These are phyloP conservation scores for Ovibos moschatus DNA, from an alignment of 2,113 vertebrate species.

Conservation along the genomic window DNA sequence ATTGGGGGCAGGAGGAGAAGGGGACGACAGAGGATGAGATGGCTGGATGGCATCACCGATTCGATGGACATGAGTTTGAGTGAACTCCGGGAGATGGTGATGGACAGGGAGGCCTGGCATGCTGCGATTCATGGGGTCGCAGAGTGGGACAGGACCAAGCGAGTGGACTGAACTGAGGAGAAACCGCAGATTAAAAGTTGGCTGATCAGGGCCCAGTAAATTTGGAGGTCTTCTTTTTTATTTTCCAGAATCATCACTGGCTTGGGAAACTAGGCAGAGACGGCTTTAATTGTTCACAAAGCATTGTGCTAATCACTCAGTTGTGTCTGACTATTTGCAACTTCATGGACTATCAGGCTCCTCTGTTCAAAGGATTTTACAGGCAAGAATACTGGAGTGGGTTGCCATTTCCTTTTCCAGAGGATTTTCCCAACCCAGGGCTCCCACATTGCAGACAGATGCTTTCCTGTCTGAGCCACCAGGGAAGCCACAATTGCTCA, in stretches of 20 bases:
- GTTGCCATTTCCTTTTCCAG: neutral
- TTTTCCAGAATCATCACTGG: neutral
- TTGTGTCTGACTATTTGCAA: neutral
- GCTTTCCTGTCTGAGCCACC: neutral
- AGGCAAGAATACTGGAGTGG: neutral
- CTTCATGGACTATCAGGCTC: neutral
- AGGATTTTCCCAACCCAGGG: neutral
- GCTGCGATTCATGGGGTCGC: too few relatives aligned
- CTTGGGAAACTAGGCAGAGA: neutral
- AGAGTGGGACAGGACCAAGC: too few relatives aligned
- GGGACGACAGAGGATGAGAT: too few relatives aligned
- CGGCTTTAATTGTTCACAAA: neutral
- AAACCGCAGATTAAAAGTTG: neutral
- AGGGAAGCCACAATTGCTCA: neutral
- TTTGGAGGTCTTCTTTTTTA: neutral
- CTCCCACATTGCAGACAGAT: neutral
- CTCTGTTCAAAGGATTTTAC: neutral
- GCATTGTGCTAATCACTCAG: neutral
- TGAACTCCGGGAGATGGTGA: too few relatives aligned
- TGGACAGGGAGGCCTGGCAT: too few relatives aligned
- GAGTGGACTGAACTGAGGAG: neutral
- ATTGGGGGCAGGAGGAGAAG: too few relatives aligned
- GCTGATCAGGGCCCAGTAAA: neutral
- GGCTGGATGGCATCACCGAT: too few relatives aligned
- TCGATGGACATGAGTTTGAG: too few relatives aligned